Evolutionary conservation across 2,888 invertebrate genomes (phyloP).

Genomic region (Noctua janthina): DNA sequence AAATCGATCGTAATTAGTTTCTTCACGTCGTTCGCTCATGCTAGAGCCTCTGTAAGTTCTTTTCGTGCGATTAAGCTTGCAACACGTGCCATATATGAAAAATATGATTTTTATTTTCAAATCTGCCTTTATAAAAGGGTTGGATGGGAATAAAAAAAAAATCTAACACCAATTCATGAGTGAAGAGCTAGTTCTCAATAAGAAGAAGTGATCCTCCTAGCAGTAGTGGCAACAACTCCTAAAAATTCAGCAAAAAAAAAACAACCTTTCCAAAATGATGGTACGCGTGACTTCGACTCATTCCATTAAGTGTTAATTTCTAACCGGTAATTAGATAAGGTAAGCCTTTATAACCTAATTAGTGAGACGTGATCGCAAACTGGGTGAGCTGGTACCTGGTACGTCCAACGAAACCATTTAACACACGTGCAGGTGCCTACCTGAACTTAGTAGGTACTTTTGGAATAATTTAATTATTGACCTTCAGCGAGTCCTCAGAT

Average conservation of each 20-base stretch:
- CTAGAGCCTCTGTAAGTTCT: too few species aligned
- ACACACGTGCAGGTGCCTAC: neutral
- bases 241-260: neutral
- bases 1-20: neutral
- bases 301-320: constrained; percentile 17
- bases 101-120: too few species aligned
- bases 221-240: neutral
- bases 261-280: neutral
- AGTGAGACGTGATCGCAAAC: neutral
- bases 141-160: neutral
- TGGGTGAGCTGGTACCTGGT: neutral
- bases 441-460: neutral
- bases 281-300: neutral
- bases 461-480: too few species aligned
- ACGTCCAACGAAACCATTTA: neutral
- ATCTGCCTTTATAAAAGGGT: neutral
- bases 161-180: neutral
- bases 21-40: neutral
- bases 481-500: too few species aligned
- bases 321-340: constrained; percentile 31
- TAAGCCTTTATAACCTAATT: constrained; percentile 15
- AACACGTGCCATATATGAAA: too few species aligned
- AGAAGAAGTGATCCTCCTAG: neutral
- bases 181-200: neutral
- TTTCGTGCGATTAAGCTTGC: too few species aligned